These are phyloP conservation scores for Allobates femoralis DNA, from an alignment of 2,797 vertebrate genomes.

Conservation along the genomic window DNA sequence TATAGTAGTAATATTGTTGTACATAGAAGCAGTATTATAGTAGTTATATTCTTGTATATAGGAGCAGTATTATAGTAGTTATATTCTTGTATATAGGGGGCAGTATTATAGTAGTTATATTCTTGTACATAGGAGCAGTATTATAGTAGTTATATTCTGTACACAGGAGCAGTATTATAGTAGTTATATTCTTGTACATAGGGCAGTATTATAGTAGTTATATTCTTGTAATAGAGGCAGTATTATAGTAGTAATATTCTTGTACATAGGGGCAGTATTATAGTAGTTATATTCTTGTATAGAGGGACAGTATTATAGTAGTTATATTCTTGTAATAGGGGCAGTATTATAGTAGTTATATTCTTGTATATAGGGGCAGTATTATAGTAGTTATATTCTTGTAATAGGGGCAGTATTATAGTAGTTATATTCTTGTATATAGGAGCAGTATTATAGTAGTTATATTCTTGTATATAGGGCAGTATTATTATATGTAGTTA, in stretches of 20 bases:
- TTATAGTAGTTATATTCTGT: too few species aligned
- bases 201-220: background rate
- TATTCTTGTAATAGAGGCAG: constrained; percentile 3
- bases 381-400: background rate
- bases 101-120: too few species aligned
- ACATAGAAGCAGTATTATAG: background rate
- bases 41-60: background rate
- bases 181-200: background rate
- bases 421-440: background rate
- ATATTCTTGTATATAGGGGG: too few species aligned
- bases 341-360: background rate
- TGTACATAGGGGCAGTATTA: background rate
- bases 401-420: too few species aligned
- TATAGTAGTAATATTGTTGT: background rate
- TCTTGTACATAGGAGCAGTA: too few species aligned
- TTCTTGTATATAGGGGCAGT: background rate
- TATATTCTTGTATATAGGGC: background rate
- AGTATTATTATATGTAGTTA: background rate
- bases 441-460: background rate
- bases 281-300: background rate
- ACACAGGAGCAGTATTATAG: background rate
- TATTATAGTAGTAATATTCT: constrained; percentile 5
- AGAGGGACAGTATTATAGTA: background rate
- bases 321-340: background rate
- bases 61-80: background rate